These are phyloP conservation scores for Pyrocoelia pectoralis DNA, from an alignment of 2,888 invertebrate species.

Conservation along the genomic window DNA sequence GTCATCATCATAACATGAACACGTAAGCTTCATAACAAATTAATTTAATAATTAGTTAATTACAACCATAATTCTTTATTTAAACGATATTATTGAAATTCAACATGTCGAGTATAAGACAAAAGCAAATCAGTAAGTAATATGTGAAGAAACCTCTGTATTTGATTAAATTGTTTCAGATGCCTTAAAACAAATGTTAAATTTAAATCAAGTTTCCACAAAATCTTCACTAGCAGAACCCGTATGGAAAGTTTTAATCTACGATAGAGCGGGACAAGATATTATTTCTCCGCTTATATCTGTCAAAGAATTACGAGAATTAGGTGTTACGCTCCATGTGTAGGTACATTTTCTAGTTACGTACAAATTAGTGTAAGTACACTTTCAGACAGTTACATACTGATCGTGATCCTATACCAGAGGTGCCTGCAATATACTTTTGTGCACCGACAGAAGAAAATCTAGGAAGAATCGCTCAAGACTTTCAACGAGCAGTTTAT, in stretches of 20 bases:
- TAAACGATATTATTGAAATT: background rate
- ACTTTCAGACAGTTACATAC: conserved; percentile 80
- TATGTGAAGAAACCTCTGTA: background rate
- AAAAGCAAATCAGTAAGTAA: conserved; percentile 74
- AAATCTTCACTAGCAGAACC: conserved; percentile 85
- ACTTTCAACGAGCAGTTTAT: conserved; percentile 87
- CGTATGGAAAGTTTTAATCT: conserved; percentile 95
- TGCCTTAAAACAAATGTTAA: conserved; percentile 95
- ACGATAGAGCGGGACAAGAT: conserved; percentile 96
- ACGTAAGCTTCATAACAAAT: conserved; percentile 27
- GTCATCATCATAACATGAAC: conserved; percentile 22
- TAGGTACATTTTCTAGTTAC: conserved; percentile 63
- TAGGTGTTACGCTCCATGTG: conserved; percentile 98
- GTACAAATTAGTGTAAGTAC: conserved; percentile 10
- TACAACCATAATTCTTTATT: background rate
- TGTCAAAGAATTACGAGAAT: conserved; percentile 92
- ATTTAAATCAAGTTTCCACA: conserved; percentile 81
- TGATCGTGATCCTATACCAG: conserved; percentile 92
- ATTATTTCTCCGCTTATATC: conserved; percentile 97
- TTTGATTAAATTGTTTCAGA: conserved; percentile 61
- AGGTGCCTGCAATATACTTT: conserved; percentile 98
- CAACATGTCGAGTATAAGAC: conserved; percentile 72
- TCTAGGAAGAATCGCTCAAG: conserved; percentile 90
- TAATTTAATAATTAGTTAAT: conserved; percentile 5
- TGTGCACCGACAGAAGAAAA: conserved; percentile 97